A percentile compares a stretch with the other conserved stretches of the same genome.
Evolutionary conservation across 2,113 vertebrate genomes (phyloP).

Genomic region (Odontophorus gujanensis): DNA sequence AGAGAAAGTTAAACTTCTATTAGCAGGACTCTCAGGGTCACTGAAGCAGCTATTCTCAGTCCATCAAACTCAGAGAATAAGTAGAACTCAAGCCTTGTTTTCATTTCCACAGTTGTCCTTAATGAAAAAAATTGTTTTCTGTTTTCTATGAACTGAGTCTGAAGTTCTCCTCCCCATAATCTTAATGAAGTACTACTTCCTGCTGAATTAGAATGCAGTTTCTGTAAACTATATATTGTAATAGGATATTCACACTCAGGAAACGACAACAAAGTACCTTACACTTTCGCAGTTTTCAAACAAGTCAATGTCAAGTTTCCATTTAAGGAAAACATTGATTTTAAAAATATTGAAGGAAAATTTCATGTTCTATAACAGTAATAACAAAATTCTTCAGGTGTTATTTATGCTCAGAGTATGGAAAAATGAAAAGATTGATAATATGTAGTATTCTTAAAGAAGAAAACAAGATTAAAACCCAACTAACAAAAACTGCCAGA

Average conservation of each 20-base stretch:
- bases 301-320: neutral
- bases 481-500: neutral
- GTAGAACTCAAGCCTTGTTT: neutral
- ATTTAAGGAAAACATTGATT: neutral
- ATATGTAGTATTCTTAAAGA: neutral
- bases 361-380: neutral
- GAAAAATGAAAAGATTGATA: neutral
- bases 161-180: neutral
- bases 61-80: neutral
- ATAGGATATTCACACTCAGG: neutral
- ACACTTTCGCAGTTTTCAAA: neutral
- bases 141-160: neutral
- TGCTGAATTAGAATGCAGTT: neutral
- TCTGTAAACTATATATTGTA: neutral
- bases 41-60: neutral
- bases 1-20: neutral
- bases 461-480: neutral
- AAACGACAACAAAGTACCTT: neutral
- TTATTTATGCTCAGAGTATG: neutral
- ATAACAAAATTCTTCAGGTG: neutral
- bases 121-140: neutral
- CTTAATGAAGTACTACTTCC: neutral
- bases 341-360: neutral
- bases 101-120: neutral
- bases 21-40: neutral